Evolutionary conservation across 1,140 invertebrate species (phyloP).

Genomic region (Trichonephila clavata): DNA sequence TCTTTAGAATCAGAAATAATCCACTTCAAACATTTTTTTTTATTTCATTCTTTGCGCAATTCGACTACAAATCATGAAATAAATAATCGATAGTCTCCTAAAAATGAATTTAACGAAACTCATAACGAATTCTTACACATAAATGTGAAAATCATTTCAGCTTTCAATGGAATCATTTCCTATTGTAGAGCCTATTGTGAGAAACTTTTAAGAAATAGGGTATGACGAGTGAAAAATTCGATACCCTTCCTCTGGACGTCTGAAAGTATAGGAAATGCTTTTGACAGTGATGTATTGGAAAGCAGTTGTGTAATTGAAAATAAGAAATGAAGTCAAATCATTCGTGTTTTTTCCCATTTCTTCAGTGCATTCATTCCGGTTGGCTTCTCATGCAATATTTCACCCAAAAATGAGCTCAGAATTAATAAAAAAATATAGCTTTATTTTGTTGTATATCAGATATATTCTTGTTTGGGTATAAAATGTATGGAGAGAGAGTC

Average conservation of each 20-base stretch:
- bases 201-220: background rate
- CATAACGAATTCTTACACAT: background rate
- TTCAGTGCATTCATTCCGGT: conserved; percentile 12
- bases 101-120: background rate
- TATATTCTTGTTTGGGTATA: background rate
- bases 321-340: conserved; percentile 41
- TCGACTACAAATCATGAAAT: background rate
- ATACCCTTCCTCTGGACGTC: background rate
- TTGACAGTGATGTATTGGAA: conserved; percentile 34
- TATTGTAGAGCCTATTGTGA: background rate
- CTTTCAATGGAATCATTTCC: background rate
- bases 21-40: no score
- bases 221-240: conserved; percentile 7
- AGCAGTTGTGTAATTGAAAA: conserved; percentile 35
- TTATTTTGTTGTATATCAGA: background rate
- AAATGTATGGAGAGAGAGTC: background rate
- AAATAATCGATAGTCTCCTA: background rate
- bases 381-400: background rate
- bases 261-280: background rate
- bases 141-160: conserved; percentile 12
- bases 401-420: background rate
- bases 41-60: no score
- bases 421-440: background rate
- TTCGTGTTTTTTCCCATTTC: conserved; percentile 20
- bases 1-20: no score